Percentiles rank a stretch among this genome's conserved stretches.
Evolutionary conservation across 2,113 vertebrate species (phyloP).

Genomic region (Gambusia holbrooki): DNA sequence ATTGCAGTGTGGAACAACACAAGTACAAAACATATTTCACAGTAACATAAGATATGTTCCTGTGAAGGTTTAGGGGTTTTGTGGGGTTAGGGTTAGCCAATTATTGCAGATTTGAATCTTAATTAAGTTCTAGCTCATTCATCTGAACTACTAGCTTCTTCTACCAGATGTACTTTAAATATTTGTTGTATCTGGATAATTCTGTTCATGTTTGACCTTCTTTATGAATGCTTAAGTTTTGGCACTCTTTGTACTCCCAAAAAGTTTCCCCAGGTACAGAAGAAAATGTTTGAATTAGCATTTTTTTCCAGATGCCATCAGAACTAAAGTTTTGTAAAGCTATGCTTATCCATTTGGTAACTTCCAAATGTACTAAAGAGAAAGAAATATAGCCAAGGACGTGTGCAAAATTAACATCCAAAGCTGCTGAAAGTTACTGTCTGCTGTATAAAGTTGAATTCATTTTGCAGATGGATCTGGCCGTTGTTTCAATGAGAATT

Average conservation of each 20-base stretch:
- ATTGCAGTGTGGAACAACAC: constrained; percentile 14
- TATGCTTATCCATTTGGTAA: background rate
- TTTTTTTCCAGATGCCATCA: background rate
- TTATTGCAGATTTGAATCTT: constrained; percentile 17
- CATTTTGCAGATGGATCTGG: background rate
- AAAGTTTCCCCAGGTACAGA: too few species aligned
- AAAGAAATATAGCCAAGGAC: too few species aligned
- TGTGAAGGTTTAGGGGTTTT: too few species aligned
- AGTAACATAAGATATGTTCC: too few species aligned
- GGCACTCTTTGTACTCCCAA: too few species aligned
- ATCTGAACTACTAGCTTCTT: constrained; percentile 23
- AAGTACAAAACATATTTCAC: too few species aligned
- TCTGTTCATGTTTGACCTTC: background rate
- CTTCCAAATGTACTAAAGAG: background rate
- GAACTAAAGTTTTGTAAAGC: background rate
- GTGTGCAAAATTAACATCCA: too few species aligned
- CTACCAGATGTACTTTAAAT: constrained; percentile 28
- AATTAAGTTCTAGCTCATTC: constrained; percentile 46
- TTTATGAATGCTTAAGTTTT: too few species aligned
- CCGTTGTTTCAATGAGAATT: background rate
- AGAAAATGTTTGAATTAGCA: background rate
- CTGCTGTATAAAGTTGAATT: background rate
- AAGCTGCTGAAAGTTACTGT: background rate
- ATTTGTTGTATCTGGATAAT: constrained; percentile 8
- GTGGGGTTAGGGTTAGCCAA: too few species aligned